phyloP scores from a whole-genome alignment of 2,797 vertebrate genomes.

The Esox lucius region DNA sequence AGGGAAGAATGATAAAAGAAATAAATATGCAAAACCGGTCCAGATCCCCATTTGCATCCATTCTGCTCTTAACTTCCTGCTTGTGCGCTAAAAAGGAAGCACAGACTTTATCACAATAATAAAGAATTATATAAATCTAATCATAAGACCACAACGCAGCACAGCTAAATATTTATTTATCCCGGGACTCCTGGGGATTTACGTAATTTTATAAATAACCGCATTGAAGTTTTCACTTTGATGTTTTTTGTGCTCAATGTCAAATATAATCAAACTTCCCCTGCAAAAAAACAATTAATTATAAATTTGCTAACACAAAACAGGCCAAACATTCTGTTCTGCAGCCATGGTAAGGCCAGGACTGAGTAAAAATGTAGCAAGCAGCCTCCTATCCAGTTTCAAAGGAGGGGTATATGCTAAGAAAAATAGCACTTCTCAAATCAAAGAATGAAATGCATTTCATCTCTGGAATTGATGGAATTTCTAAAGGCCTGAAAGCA shows the following conservation, averaged over 20 bases:
- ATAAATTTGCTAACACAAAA: neutral
- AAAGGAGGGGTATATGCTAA: neutral
- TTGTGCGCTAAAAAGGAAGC: constrained; percentile 34
- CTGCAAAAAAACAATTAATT: neutral
- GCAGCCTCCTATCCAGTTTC: neutral
- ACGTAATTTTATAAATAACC: neutral
- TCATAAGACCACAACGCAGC: constrained; percentile 3
- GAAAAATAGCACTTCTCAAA: neutral
- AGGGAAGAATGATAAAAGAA: neutral
- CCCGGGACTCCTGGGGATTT: constrained; percentile 16
- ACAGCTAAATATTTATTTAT: constrained; percentile 22
- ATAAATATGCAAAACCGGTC: constrained; percentile 30
- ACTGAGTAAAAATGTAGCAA: neutral
- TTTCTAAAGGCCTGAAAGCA: neutral
- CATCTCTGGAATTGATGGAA: neutral
- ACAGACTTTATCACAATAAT: constrained; percentile 16
- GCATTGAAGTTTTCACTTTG: constrained; percentile 21
- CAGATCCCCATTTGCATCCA: constrained; percentile 26
- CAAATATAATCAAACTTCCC: constrained; percentile 21
- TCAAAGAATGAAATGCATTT: neutral
- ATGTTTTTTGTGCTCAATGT: constrained; percentile 21
- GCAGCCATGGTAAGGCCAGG: neutral
- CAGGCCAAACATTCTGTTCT: neutral
- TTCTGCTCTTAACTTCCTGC: constrained; percentile 26
- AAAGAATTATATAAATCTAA: neutral